phyloP scores from a whole-genome alignment of 1,140 invertebrate species.

The Drosophila elegans region DNA sequence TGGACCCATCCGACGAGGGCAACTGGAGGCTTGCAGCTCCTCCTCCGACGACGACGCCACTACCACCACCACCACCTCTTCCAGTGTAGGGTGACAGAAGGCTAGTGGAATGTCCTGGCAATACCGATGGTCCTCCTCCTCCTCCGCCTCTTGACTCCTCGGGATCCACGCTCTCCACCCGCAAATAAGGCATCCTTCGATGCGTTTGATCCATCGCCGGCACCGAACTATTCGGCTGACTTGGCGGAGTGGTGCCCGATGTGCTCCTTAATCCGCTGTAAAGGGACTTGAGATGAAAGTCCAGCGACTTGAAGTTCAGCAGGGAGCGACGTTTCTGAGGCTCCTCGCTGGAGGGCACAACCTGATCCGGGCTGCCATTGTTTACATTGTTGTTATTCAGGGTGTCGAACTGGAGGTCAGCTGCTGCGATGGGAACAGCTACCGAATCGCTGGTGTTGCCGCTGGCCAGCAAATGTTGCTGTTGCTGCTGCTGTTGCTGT shows the following conservation, averaged over 20 bases:
- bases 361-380: slow-evolving; percentile 14
- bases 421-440: slow-evolving; percentile 19
- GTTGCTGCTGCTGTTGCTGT: slow-evolving; percentile 18
- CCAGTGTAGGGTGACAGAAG: slow-evolving; percentile 61
- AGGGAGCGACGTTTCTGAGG: slow-evolving; percentile 74
- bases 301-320: slow-evolving; percentile 81
- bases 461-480: slow-evolving; percentile 18
- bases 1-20: slow-evolving; percentile 22
- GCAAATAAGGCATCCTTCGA: slow-evolving; percentile 68
- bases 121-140: slow-evolving; percentile 4
- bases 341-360: slow-evolving; percentile 3
- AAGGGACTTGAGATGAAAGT: slow-evolving; percentile 80
- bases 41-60: neutral
- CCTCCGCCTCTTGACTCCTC: slow-evolving; percentile 40
- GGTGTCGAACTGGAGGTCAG: slow-evolving; percentile 68
- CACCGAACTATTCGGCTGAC: slow-evolving; percentile 13
- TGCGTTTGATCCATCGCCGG: slow-evolving; percentile 16
- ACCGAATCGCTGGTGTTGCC: slow-evolving; percentile 26
- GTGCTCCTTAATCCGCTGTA: slow-evolving; percentile 67
- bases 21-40: slow-evolving; percentile 20
- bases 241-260: slow-evolving; percentile 6
- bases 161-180: slow-evolving; percentile 76
- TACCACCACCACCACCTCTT: neutral
- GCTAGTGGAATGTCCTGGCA: slow-evolving; percentile 50
- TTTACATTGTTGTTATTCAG: slow-evolving; percentile 70